Percentiles rank a stretch among this genome's conserved stretches.
phyloP scores from a whole-genome alignment of 1,140 invertebrate species.

The Bombyx mori region DNA sequence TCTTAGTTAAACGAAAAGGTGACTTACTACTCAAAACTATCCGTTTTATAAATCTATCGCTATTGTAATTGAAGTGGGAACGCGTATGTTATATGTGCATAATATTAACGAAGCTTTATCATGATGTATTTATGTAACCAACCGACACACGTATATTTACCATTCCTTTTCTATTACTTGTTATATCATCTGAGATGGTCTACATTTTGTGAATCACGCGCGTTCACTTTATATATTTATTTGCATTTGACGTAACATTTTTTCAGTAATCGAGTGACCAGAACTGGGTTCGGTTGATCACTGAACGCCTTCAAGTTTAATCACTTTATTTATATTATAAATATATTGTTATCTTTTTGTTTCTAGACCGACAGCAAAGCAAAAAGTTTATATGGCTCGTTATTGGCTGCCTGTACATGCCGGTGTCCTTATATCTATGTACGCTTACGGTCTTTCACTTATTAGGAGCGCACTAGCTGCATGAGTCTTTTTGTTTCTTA shows the following conservation, averaged over 20 bases:
- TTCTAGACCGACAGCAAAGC: conserved; percentile 67
- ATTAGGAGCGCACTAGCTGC: conserved; percentile 49
- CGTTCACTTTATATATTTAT: conserved; percentile 49
- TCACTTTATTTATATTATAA: conserved; percentile 28
- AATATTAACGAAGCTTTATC: conserved; percentile 47
- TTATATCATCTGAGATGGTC: conserved; percentile 27
- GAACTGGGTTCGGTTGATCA: neutral
- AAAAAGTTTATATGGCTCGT: conserved; percentile 69
- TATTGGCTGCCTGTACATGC: conserved; percentile 68
- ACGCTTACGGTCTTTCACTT: conserved; percentile 61
- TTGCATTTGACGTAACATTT: conserved; percentile 40
- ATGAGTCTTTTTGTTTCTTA: conserved; percentile 25
- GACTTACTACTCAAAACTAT: conserved; percentile 76
- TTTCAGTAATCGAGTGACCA: neutral
- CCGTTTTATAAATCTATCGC: conserved; percentile 54
- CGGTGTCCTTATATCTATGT: conserved; percentile 68
- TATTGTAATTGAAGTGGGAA: conserved; percentile 31
- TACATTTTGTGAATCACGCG: conserved; percentile 30
- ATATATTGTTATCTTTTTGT: conserved; percentile 58
- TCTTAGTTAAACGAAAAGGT: conserved; percentile 58
- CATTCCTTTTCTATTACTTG: conserved; percentile 28
- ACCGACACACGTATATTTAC: conserved; percentile 31
- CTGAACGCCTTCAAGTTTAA: neutral
- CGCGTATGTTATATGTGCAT: conserved; percentile 45
- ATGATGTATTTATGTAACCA: conserved; percentile 23